phyloP scores from a whole-genome alignment of 1,140 invertebrate genomes.

The Philopotamus ludificatus region DNA sequence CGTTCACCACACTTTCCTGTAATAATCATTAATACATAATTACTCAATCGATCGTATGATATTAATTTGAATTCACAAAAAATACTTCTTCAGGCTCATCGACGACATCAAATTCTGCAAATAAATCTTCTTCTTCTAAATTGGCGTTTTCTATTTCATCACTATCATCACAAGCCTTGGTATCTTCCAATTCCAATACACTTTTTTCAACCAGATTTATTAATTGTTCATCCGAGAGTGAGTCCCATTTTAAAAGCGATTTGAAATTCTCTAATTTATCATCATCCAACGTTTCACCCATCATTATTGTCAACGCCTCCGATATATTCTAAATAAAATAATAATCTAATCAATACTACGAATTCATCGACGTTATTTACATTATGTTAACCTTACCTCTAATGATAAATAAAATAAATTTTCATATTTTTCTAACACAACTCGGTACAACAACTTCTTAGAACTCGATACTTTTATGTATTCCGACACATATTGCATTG shows the following conservation, averaged over 20 bases:
- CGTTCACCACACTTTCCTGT: constrained; percentile 19
- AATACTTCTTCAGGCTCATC: constrained; percentile 31
- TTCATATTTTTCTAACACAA: constrained; percentile 51
- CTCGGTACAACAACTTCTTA: constrained; percentile 62
- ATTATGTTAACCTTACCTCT: constrained; percentile 43
- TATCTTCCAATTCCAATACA: constrained; percentile 9
- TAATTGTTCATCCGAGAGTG: constrained; percentile 21
- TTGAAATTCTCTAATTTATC: constrained; percentile 25
- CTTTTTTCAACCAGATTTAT: constrained; percentile 27
- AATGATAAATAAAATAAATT: constrained; percentile 49
- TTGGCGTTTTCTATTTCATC: constrained; percentile 3
- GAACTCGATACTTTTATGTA: constrained; percentile 62
- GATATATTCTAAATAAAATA: constrained; percentile 31
- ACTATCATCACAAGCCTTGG: not conserved
- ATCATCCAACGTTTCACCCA: constrained; percentile 35
- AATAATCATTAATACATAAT: constrained; percentile 16
- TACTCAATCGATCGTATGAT: no score
- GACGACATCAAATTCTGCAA: constrained; percentile 37
- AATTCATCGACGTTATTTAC: not conserved
- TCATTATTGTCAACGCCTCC: constrained; percentile 35
- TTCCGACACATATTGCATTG: constrained; percentile 62
- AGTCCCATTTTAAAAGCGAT: constrained; percentile 28
- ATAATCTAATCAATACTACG: not conserved
- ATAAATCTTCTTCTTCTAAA: constrained; percentile 20
- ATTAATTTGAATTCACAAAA: no score